Conservation (phyloP, 2,797 vertebrate genomes). For the Mareca penelope region DNA sequence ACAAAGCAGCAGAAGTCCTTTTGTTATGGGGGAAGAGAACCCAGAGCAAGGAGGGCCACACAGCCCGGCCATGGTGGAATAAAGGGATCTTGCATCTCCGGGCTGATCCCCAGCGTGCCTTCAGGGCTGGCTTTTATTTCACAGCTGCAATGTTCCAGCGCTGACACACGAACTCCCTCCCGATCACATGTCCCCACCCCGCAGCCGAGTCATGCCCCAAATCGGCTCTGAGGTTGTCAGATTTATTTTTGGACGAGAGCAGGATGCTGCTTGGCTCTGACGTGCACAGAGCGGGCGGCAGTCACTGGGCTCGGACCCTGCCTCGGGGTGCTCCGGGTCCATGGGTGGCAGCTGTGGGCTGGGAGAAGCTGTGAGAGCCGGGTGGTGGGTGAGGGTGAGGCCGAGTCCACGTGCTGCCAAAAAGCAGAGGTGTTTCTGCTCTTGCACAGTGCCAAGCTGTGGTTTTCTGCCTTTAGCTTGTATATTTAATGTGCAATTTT, state of each 20-base stretch:
- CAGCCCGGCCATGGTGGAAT: neutral
- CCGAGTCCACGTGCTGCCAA: neutral
- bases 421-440: neutral
- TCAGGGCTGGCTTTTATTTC: neutral
- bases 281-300: fast-evolving
- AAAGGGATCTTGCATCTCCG: neutral
- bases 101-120: fast-evolving
- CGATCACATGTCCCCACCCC: neutral
- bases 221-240: neutral
- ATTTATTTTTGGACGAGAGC: neutral
- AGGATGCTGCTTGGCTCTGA: neutral
- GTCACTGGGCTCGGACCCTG: fast-evolving
- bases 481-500: neutral
- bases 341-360: fast-evolving
- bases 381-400: neutral
- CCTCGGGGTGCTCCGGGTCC: neutral
- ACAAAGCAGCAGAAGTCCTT: neutral
- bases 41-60: neutral
- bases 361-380: neutral
- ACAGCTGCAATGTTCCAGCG: fast-evolving
- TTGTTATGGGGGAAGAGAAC: neutral
- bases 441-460: neutral
- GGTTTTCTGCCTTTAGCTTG: neutral
- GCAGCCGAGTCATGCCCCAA: neutral
- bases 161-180: fast-evolving